These are phyloP conservation scores for Oppia nitens DNA, from an alignment of 1,140 invertebrate species.

Conservation along the genomic window DNA sequence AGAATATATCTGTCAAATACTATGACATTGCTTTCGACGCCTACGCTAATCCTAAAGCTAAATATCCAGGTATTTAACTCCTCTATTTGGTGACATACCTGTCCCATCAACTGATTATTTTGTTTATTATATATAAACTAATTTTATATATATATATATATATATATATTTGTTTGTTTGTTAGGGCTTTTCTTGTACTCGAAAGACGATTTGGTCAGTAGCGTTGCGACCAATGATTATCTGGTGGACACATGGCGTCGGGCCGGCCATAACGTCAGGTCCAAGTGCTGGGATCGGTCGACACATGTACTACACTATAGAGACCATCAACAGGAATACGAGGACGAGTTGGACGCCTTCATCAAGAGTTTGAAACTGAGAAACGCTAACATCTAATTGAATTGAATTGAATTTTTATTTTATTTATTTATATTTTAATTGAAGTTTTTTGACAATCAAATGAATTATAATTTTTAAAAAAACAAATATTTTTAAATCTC, in stretches of 20 bases:
- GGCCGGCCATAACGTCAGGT: conserved; percentile 40
- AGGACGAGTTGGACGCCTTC: conserved; percentile 47
- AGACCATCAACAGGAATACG: conserved; percentile 63
- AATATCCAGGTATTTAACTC: conserved; percentile 34
- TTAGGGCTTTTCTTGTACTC: conserved; percentile 61
- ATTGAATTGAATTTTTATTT: too few relatives aligned
- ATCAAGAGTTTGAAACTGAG: conserved; percentile 26
- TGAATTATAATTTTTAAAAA: too few relatives aligned
- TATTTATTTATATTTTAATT: too few relatives aligned
- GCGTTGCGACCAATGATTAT: conserved; percentile 42
- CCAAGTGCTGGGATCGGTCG: conserved; percentile 63
- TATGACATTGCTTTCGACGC: conserved; percentile 42
- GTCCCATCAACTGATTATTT: too few relatives aligned
- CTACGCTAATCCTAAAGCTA: not conserved
- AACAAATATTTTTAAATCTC: too few relatives aligned
- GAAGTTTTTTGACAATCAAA: too few relatives aligned
- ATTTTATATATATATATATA: not conserved
- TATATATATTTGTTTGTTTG: not conserved
- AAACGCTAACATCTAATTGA: conserved; percentile 1
- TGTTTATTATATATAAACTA: not conserved
- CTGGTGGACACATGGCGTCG: conserved; percentile 44
- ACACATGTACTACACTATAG: conserved; percentile 63
- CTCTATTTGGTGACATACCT: too few relatives aligned
- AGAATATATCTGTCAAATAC: conserved; percentile 47
- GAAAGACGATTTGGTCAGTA: conserved; percentile 55